Base-by-base conservation (phyloP, 2,888 invertebrate species). In the Andrena marginata region DNA sequence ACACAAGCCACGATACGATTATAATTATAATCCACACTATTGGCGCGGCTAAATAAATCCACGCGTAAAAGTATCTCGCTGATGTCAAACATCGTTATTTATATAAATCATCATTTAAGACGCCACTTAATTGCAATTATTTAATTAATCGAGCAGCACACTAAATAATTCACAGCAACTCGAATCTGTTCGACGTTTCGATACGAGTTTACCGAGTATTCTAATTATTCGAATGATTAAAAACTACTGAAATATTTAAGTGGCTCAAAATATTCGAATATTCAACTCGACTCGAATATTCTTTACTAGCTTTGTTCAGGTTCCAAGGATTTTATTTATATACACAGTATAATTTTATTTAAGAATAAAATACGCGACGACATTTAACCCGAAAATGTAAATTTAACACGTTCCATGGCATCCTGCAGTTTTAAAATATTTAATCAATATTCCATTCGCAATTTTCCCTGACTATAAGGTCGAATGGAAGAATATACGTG, bases 1-100 rank as follows among this genome's bases (percentile, higher is more conserved):
- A 73, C 65, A 23, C 62, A 62, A 60, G 33, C 49, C 59, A 72
- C 49, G n/a, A 74, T 68, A 73, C 60, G 33, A 68, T 78, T 77
- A 73, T 56, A 60, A 73, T 65, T 60, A 62, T 20, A 60, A 10
- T 31, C 51, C 54, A 13, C 49, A 51, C 35, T 13, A 10, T 48
- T 71, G 26, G 59, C 16, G 59, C 8, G 56, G 6, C 35, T 29
- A 48, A 77, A 67, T 13, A 26, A 56, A 70, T 33, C 35, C 54
- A 56, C 62, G 10, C 10, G 23, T 20, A 51, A 54, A 33, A 33
- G 54, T 68, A 51, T 20, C 23, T 54, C 54, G 62, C 23, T 16
- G 26, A 31, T 42, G 42, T 16, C 16, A 63, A 69, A 76, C 51
- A 48, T 42, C 33, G 13, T 29, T 75, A 62, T 6, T 56, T 65